Percentiles rank a stretch among this genome's conserved stretches.
Conservation (phyloP, 2,797 vertebrate species). For the Hemibagrus guttatus region DNA sequence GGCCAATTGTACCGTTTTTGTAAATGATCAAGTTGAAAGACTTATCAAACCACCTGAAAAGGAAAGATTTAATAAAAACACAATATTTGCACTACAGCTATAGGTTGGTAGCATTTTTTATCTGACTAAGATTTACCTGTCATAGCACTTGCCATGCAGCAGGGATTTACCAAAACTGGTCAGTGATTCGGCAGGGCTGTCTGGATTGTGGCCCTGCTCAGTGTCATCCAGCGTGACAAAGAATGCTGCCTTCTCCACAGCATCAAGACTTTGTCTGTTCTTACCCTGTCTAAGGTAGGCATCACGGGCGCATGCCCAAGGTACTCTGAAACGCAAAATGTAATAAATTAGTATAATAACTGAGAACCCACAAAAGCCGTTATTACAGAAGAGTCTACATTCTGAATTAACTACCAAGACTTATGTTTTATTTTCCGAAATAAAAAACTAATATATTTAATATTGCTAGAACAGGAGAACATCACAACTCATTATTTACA, state of each 20-base stretch:
- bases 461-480: neutral
- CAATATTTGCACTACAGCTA: neutral
- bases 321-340: conserved; percentile 74
- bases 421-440: neutral
- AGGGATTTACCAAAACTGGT: conserved; percentile 89
- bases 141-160: conserved; percentile 90
- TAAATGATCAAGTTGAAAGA: conserved; percentile 89
- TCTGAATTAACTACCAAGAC: neutral
- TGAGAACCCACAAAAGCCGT: conserved; percentile 24
- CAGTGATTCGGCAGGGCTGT: conserved; percentile 80
- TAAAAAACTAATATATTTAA: neutral
- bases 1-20: conserved; percentile 90
- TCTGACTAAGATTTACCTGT: conserved; percentile 77
- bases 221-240: conserved; percentile 91
- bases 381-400: neutral
- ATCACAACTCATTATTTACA: neutral
- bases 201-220: conserved; percentile 76
- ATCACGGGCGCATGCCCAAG: conserved; percentile 91
- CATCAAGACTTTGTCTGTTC: conserved; percentile 89
- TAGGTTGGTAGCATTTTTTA: neutral
- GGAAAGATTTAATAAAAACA: neutral
- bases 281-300: conserved; percentile 84
- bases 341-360: neutral
- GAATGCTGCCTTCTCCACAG: conserved; percentile 93
- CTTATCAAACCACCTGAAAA: conserved; percentile 95